Conservation (phyloP, 2,113 vertebrate species). For the Platycercus adscitus region DNA sequence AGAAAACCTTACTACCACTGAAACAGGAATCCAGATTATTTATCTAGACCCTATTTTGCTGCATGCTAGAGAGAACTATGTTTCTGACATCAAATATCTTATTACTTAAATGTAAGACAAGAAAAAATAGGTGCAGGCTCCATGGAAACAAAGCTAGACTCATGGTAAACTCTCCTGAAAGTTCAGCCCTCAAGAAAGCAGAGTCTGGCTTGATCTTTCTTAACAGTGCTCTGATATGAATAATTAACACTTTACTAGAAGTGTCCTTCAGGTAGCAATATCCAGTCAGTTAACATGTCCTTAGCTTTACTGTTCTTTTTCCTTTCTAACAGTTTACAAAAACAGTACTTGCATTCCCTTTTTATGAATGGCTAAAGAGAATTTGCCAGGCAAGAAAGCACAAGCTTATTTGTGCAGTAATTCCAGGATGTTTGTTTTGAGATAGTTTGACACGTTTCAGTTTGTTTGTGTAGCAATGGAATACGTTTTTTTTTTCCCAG, state of each 20-base stretch:
- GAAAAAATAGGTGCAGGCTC: not conserved
- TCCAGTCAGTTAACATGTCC: not conserved
- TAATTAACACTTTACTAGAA: conserved; percentile 14
- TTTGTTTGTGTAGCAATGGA: not conserved
- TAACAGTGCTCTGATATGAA: not conserved
- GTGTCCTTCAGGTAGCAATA: not conserved
- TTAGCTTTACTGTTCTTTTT: not conserved
- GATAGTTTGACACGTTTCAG: not conserved
- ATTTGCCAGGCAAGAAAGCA: not conserved
- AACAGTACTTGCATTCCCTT: not conserved
- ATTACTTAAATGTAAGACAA: not conserved
- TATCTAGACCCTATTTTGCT: not conserved
- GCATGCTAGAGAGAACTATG: not conserved
- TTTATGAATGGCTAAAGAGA: not conserved
- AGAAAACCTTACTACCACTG: not conserved
- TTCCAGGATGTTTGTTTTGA: not conserved
- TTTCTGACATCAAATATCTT: not conserved
- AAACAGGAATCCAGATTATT: not conserved
- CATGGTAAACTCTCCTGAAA: not conserved
- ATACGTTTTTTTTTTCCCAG: not conserved
- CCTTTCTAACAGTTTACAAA: not conserved
- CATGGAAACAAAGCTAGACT: not conserved
- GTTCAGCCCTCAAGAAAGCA: not conserved
- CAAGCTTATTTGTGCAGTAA: not conserved
- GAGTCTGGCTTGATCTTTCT: not conserved